Evolutionary conservation across 2,797 vertebrate genomes (phyloP), one percentile per base, ranked within the genome.

Genomic region (Sebastes oblongus): DNA sequence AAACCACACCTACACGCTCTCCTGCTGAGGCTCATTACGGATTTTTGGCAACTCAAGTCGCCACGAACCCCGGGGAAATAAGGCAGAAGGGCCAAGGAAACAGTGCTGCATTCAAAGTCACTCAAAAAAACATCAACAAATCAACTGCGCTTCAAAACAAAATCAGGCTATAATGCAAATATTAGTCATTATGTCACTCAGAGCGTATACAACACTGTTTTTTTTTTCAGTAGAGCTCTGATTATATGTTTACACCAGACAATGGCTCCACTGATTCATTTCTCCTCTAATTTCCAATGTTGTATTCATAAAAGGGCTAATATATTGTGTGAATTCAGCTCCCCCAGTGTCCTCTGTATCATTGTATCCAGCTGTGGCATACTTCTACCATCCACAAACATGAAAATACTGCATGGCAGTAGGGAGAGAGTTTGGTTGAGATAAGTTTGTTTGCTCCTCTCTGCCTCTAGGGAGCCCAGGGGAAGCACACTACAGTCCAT

Each of bases 401-500:
- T 64, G 20, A 82, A 77, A 87, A 78, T 39, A 50, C 58, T 71
- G 59, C 52, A 25, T 30, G 66, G 73, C 72, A 59, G 64, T 2
- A 14, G 13, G n/a, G 29, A 30, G 24, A 6, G 25, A 34, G 56
- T 75, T 80, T 11, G 67, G 50, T 52, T 18, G 62, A 86, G 84
- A 88, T 84, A 84, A 84, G 88, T 83, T 74, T 85, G 80, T 88
- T 82, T 79, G 70, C 71, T 55, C 20, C 55, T 67, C 24, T 36
- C n/a, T 58, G 86, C 78, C 78, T 82, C 69, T 13, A 10, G 79
- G 82, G 79, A 86, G 58, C 52, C 71, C 11, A 3, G 25, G 75
- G 65, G 69, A 36, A 66, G 36, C 69, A 50, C 52, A 14, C 65
- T 72, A 50, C 78, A 69, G 77, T 81, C 75, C 78, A 34, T 75